Base-by-base conservation (phyloP, 92 coral and sea anemone species). In the Epizoanthus fatuus region DNA sequence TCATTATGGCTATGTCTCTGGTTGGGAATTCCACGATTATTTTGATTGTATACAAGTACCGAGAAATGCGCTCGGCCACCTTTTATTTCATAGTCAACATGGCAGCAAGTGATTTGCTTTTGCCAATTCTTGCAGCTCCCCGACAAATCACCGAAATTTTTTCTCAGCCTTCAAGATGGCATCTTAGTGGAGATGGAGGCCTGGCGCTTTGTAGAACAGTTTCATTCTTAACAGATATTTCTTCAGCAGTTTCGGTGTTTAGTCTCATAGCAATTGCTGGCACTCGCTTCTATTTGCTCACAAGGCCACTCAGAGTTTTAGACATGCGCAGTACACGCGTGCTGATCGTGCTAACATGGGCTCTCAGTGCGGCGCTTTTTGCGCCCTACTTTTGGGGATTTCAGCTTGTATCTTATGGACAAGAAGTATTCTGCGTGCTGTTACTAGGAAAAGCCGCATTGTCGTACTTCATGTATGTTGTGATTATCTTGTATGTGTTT, bases 131-230 rank as follows among this genome's bases (percentile, higher is more conserved):
- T 32, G 42, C 81, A n/a, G 81, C 66, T 16, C 67, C 81, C 38
- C 81, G 81, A 4, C 81, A 75, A 37, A 75, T 75, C 14, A 52
- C 17, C 19, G 81, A 75, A 12, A 52, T 75, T 32, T 75, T 75
- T 52, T 55, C 81, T 9, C 66, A 75, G 53, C 81, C 81, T 2
- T 75, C 81, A 11, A 52, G 81, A 10, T 75, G 81, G 81, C 15
- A 55, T 12, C 5, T 75, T 1, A 37, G 39, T 16, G 81, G 67
- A 6, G 42, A 57, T 0, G 51, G n/a, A 12, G 81, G 81, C 12
- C 10, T 38, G 47, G 13, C 58, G 10, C 38, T 32, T 56, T 75
- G 81, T 14, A 57, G 58, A 53, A 3, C 58, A 6, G 35, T 66
- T 3, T 75, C 81, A 16, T 56, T 75, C 67, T 75, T 65, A 10